Evolutionary conservation across 2,113 vertebrate species (phyloP), one percentile per base, ranked within the genome.

Genomic region (Turnix velox): DNA sequence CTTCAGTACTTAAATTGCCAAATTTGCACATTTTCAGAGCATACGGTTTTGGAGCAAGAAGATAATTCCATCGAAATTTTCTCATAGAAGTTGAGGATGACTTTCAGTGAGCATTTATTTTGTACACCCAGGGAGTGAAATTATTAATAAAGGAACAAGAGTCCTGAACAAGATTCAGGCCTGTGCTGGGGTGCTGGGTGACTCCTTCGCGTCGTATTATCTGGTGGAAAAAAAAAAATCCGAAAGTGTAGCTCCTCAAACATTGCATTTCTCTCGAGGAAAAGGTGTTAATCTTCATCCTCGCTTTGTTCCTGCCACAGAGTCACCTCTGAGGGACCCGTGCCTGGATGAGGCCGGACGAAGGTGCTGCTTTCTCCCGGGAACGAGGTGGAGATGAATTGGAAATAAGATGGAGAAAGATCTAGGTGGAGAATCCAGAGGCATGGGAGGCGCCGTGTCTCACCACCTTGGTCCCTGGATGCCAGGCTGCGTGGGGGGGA

Each of bases 171-270:
- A n/a, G n/a, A n/a, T n/a, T n/a, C n/a, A 40, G n/a, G 22, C 28
- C 37, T 33, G 22, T 35, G 65, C 40, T 11, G 5, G 17, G 33
- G 9, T 4, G 14, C 39, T 15, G 31, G 13, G 4, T 6, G 10
- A 1, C 4, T 10, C 16, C 18, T 14, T 3, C 12, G 9, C 17
- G 4, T 25, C 1, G 11, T 4, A 9, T 25, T 12, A n/a, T 10
- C 10, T 33, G 43, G 16, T 10, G 31, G 19, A 15, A 20, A 24
- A 33, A 18, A 22, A 23, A 54, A 25, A 17, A 43, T 24, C 14
- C 65, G 23, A 18, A 7, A 5, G 2, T 11, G 49, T 15, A n/a
- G 19, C 18, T 46, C 42, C 18, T 42, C 31, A 30, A 55, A 16
- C 18, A 3, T 1, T 1, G 20, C 42, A 7, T 62, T 71, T 66